These are phyloP conservation scores for Aporrectodea caliginosa DNA, from an alignment of 1,140 invertebrate genomes.

Conservation along the genomic window DNA sequence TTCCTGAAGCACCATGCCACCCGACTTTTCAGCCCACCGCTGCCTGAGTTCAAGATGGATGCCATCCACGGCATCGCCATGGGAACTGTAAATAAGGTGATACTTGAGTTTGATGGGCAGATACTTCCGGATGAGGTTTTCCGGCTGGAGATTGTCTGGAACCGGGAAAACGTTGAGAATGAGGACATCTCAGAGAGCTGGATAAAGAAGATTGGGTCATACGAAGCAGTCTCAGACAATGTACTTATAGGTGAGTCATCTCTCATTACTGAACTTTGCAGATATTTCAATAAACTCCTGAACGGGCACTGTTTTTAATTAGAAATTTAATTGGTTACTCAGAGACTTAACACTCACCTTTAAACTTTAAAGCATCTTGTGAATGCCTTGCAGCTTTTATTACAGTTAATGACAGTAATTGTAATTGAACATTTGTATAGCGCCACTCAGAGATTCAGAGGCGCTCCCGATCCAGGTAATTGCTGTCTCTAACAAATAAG, in stretches of 20 bases:
- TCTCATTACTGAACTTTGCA: too few species aligned
- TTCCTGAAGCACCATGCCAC: constrained; percentile 76
- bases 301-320: too few species aligned
- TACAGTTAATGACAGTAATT: too few species aligned
- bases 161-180: constrained; percentile 37
- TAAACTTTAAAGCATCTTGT: too few species aligned
- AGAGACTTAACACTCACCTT: too few species aligned
- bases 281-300: too few species aligned
- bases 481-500: too few species aligned
- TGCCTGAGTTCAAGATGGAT: constrained; percentile 78
- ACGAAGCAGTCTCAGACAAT: constrained; percentile 60
- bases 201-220: constrained; percentile 91
- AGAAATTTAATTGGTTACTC: too few species aligned
- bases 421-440: too few species aligned
- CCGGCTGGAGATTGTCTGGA: constrained; percentile 51
- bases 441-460: too few species aligned
- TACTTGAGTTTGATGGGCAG: constrained; percentile 73
- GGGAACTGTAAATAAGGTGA: constrained; percentile 83
- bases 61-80: constrained; percentile 80
- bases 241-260: constrained; percentile 62
- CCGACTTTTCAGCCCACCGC: constrained; percentile 73
- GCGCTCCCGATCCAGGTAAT: too few species aligned
- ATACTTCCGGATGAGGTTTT: constrained; percentile 29
- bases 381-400: too few species aligned
- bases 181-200: constrained; percentile 59